These are phyloP conservation scores for Fregata magnificens DNA, from an alignment of 2,113 vertebrate genomes.

Conservation along the genomic window DNA sequence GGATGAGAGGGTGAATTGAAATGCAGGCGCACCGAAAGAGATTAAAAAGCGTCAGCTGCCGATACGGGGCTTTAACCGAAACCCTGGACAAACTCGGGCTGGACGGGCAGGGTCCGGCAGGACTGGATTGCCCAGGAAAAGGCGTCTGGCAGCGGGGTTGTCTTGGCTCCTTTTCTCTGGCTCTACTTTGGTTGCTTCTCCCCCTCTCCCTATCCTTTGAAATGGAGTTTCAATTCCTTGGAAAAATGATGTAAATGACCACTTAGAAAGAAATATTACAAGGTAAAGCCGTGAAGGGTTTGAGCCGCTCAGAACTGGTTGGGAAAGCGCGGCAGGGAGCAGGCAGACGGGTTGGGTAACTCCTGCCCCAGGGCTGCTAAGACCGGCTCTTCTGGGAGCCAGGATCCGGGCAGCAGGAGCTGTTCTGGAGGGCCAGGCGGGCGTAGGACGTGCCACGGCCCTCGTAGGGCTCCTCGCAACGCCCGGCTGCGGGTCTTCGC, in stretches of 20 bases:
- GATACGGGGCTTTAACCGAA: rapidly evolving
- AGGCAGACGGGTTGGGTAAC: slow-evolving; percentile 40
- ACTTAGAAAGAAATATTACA: neutral
- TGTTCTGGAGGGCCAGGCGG: neutral
- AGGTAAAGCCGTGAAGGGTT: neutral
- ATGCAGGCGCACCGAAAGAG: neutral
- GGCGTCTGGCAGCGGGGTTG: neutral
- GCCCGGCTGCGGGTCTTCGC: neutral
- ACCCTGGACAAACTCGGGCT: neutral
- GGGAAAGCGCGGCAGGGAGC: slow-evolving; percentile 10
- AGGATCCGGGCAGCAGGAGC: neutral
- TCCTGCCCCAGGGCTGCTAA: neutral
- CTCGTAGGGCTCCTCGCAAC: neutral
- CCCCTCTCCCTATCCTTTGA: neutral
- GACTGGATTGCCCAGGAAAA: neutral
- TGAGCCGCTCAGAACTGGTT: neutral
- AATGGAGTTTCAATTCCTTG: neutral
- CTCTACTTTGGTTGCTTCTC: neutral
- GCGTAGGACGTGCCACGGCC: neutral
- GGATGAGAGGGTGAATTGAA: neutral
- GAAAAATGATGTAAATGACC: neutral
- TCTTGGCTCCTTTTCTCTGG: neutral
- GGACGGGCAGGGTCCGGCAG: neutral
- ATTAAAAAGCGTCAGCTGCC: neutral
- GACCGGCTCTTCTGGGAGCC: slow-evolving; percentile 27